Conservation (phyloP, 2,797 vertebrate species). For the Catamblyrhynchus diadema region DNA sequence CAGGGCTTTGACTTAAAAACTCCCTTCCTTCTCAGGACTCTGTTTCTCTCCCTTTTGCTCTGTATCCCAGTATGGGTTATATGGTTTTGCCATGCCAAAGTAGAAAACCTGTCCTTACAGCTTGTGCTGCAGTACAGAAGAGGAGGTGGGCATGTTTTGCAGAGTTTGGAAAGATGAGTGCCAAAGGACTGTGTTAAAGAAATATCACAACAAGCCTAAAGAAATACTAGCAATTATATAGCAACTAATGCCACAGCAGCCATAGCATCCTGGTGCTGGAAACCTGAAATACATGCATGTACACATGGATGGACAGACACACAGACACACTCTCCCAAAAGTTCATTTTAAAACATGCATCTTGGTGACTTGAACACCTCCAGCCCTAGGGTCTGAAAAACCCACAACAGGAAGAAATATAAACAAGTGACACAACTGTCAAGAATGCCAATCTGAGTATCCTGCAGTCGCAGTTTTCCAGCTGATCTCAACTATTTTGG, state of each 20-base stretch:
- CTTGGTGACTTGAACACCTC: not conserved
- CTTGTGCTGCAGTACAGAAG: not conserved
- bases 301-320: not conserved
- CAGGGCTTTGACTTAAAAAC: conserved; percentile 7
- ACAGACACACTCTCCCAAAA: not conserved
- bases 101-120: not conserved
- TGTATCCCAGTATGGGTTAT: not conserved
- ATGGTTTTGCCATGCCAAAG: not conserved
- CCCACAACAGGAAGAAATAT: not conserved
- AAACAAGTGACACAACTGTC: not conserved
- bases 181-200: not conserved
- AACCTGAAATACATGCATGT: not conserved
- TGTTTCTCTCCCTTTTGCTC: not conserved
- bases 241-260: not conserved
- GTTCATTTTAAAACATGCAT: not conserved
- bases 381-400: not conserved
- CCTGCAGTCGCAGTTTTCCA: not conserved
- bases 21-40: not conserved
- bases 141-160: not conserved
- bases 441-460: not conserved
- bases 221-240: not conserved
- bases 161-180: not conserved
- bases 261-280: not conserved
- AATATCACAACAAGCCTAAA: not conserved
- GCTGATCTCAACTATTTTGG: not conserved